Percentiles rank a stretch among this genome's conserved stretches.
Evolutionary conservation across 1,140 invertebrate genomes (phyloP).

Genomic region (Eriosoma lanigerum): DNA sequence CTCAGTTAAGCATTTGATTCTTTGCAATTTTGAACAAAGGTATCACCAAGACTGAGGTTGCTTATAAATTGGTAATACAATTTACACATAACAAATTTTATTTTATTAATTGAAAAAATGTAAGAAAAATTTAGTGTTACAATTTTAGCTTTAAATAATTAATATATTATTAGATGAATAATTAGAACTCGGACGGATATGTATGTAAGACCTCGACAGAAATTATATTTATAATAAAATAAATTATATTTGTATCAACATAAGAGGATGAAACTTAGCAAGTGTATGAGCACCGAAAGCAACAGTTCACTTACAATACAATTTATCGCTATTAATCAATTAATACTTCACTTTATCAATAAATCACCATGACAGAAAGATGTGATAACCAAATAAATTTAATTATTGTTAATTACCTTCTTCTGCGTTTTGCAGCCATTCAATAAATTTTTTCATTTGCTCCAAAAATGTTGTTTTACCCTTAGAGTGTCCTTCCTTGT

Average conservation of each 20-base stretch:
- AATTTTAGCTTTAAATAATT: too few relatives aligned
- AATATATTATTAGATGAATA: too few relatives aligned
- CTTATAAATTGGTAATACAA: neutral
- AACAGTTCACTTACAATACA: neutral
- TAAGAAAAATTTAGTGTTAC: too few relatives aligned
- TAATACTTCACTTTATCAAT: neutral
- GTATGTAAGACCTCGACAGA: too few relatives aligned
- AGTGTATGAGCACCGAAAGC: neutral
- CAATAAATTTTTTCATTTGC: constrained; percentile 95
- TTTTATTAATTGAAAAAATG: too few relatives aligned
- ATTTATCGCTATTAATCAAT: neutral
- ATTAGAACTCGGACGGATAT: too few relatives aligned
- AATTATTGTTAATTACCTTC: constrained; percentile 64
- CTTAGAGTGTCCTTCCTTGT: constrained; percentile 89
- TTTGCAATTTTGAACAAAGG: neutral
- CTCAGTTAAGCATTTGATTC: constrained; percentile 43
- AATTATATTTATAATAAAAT: too few relatives aligned
- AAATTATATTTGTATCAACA: neutral
- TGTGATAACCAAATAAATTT: neutral
- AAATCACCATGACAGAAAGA: neutral
- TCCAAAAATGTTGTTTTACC: constrained; percentile 96
- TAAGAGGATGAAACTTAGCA: neutral
- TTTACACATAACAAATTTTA: too few relatives aligned
- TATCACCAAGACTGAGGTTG: constrained; percentile 38
- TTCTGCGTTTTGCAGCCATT: constrained; percentile 95